Evolutionary conservation across 2,113 vertebrate species (phyloP).

Genomic region (Archilochus colubris): DNA sequence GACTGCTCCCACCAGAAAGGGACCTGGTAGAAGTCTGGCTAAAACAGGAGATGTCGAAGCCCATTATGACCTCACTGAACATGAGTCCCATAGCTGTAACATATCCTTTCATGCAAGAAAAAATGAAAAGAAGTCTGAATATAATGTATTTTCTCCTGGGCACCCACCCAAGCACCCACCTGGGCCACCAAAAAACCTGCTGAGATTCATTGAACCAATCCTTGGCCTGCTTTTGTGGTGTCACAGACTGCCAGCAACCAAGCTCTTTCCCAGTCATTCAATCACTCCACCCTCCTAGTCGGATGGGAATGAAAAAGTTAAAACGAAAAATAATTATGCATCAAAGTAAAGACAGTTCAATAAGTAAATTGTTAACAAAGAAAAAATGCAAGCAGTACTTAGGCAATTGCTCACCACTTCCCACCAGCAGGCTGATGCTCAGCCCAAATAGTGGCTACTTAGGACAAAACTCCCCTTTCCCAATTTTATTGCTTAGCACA

Average conservation of each 20-base stretch:
- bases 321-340: neutral
- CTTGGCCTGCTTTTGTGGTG: neutral
- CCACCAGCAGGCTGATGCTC: neutral
- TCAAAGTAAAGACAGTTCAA: neutral
- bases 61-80: neutral
- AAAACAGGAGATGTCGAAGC: neutral
- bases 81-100: neutral
- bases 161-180: neutral
- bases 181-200: neutral
- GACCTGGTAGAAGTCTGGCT: neutral
- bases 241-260: neutral
- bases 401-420: neutral
- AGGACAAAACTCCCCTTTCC: neutral
- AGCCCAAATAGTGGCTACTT: neutral
- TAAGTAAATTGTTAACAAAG: neutral
- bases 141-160: neutral
- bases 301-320: neutral
- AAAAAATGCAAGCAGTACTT: neutral
- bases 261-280: neutral
- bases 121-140: neutral
- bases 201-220: neutral
- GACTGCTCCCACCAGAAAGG: neutral
- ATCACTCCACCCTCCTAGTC: neutral
- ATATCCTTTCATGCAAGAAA: neutral
- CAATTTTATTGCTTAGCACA: neutral